Conservation (phyloP, 2,113 vertebrate species). For the Speoplatyrhinus poulsoni region DNA sequence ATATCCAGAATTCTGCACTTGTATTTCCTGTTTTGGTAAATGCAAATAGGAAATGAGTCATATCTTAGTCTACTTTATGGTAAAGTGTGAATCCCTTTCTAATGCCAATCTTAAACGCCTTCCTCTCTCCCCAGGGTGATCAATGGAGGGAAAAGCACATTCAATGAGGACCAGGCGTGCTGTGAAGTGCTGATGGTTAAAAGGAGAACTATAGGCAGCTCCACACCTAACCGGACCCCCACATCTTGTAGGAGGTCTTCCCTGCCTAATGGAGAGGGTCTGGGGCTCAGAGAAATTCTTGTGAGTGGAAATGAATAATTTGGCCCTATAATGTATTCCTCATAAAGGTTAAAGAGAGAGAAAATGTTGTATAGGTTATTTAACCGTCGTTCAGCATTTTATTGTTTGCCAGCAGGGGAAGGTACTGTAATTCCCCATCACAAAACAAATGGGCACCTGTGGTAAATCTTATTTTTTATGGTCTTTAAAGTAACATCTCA, state of each 20-base stretch:
- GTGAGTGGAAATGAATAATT: constrained; percentile 70
- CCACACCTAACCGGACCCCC: constrained; percentile 82
- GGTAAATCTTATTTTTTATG: too few relatives aligned
- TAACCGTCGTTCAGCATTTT: too few relatives aligned
- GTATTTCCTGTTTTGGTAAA: too few relatives aligned
- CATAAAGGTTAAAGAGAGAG: too few relatives aligned
- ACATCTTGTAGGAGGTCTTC: constrained; percentile 86
- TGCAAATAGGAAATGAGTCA: too few relatives aligned
- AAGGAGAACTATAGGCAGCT: constrained; percentile 78
- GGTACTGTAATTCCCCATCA: too few relatives aligned
- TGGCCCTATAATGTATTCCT: neutral
- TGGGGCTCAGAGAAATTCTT: constrained; percentile 80
- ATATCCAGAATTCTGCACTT: too few relatives aligned
- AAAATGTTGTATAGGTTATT: too few relatives aligned
- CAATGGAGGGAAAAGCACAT: constrained; percentile 94
- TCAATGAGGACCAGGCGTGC: constrained; percentile 97
- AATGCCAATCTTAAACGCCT: neutral
- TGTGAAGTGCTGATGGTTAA: constrained; percentile 91
- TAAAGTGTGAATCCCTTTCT: neutral
- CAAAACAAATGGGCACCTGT: too few relatives aligned
- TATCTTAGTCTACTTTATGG: too few relatives aligned
- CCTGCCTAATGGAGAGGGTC: constrained; percentile 88
- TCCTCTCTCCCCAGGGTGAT: constrained; percentile 82
- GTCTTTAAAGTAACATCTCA: too few relatives aligned
- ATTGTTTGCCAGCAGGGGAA: too few relatives aligned